Base-by-base conservation (phyloP, 1,140 invertebrate genomes). In the Penaeus japonicus region DNA sequence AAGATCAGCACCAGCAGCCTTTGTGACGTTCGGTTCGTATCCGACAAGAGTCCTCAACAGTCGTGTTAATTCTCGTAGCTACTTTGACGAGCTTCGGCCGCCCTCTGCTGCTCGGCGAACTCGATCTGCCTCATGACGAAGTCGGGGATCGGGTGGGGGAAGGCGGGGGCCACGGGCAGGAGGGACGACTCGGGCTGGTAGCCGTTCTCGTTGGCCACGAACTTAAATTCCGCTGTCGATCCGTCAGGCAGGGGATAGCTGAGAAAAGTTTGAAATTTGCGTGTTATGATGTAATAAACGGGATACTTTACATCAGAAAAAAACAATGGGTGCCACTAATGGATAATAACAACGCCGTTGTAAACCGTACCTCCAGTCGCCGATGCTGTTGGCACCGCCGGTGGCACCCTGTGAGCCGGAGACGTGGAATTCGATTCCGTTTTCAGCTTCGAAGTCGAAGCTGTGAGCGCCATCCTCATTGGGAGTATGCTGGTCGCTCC, bases 111-210 rank as follows among this genome's bases (percentile, higher is more conserved):
- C 18, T 75, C 22, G 30, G 84, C 84, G 59, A 73, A 73, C 84
- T 85, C 84, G 84, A 85, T 85, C 84, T 85, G 84, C 24, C 78
- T 54, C 27, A 85, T 24, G 73, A 77, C 84, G 84, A 57, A 59
- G 47, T 85, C 70, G 20, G 84, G 84, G 47, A 85, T 55, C 4
- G 54, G 70, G 84, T 85, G 84, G 47, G 75, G 84, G 84, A 77
- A 77, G n/a, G 54, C 70, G 30, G 84, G 84, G n/a, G 84, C 84
- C 39, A 85, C 73, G 70, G 84, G 84, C 73, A 85, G 73, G 24
- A 85, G 73, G 47, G 35, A 35, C 27, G 84, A 85, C 24, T 78
- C n/a, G 54, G 73, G 70, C 27, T 57, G 73, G 84, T 55, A 85
- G 47, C 84, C 84, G 35, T 39, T 39, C 84, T 85, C 84, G 27